A percentile compares a stretch with the other conserved stretches of the same genome.
Evolutionary conservation across 2,113 vertebrate species (phyloP).

Genomic region (Podarcis muralis): DNA sequence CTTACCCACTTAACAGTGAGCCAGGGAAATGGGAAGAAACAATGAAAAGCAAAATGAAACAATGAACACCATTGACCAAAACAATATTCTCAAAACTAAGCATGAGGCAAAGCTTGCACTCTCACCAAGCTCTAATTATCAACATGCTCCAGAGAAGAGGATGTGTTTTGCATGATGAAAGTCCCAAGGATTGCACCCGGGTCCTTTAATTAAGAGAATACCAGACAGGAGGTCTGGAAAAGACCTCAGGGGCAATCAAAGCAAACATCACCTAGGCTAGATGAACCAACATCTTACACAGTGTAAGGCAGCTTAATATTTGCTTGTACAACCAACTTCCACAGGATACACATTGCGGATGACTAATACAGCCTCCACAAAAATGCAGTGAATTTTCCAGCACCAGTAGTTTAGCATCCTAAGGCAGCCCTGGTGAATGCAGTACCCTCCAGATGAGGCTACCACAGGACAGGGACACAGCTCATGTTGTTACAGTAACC

Average conservation of each 20-base stretch:
- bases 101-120: neutral
- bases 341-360: too few species aligned
- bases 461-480: neutral
- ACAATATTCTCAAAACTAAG: neutral
- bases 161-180: neutral
- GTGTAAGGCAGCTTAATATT: too few species aligned
- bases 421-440: too few species aligned
- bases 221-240: neutral
- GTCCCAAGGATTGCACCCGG: too few species aligned
- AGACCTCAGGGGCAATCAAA: too few species aligned
- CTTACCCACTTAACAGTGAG: neutral
- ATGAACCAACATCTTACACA: too few species aligned
- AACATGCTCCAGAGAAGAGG: neutral
- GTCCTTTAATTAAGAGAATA: neutral
- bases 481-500: neutral
- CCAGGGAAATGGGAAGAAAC: conserved; percentile 3
- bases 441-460: too few species aligned
- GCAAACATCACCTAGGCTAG: too few species aligned
- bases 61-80: neutral
- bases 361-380: too few species aligned
- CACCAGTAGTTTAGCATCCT: too few species aligned
- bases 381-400: too few species aligned
- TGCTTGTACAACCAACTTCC: too few species aligned
- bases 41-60: neutral
- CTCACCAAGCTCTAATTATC: conserved; percentile 14